A percentile compares a stretch with the other conserved stretches of the same genome.
These are phyloP conservation scores for Zosterops lateralis DNA, from an alignment of 2,113 vertebrate genomes.

Conservation along the genomic window DNA sequence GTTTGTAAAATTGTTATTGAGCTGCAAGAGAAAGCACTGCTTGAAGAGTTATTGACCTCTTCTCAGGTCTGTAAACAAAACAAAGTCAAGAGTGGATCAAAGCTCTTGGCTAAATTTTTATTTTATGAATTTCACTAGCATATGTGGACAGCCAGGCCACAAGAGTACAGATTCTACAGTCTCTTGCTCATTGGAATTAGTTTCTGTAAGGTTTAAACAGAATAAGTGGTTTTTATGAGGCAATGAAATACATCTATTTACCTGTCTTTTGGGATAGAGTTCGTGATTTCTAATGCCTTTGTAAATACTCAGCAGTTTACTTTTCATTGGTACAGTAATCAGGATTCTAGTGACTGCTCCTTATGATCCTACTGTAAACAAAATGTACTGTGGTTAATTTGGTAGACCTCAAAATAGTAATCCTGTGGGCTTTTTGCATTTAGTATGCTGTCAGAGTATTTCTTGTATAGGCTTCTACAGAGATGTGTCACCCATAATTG, in stretches of 20 bases:
- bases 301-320: neutral
- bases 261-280: neutral
- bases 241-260: neutral
- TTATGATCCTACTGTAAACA: neutral
- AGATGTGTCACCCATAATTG: neutral
- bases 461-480: neutral
- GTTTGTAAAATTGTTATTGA: neutral
- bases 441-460: neutral
- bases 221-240: neutral
- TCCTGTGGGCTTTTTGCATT: conserved; percentile 4
- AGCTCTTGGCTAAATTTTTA: neutral
- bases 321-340: neutral
- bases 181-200: neutral
- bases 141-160: neutral
- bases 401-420: conserved; percentile 21
- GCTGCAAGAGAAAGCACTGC: neutral
- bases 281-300: neutral
- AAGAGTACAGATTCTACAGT: neutral
- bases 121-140: neutral
- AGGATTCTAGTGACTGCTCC: neutral
- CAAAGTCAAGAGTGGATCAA: neutral
- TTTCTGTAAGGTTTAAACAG: neutral
- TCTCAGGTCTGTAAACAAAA: neutral
- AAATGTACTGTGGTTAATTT: conserved; percentile 12
- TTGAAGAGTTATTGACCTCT: neutral